phyloP scores from a whole-genome alignment of 2,888 invertebrate species.

The Amaurobius ferox region DNA sequence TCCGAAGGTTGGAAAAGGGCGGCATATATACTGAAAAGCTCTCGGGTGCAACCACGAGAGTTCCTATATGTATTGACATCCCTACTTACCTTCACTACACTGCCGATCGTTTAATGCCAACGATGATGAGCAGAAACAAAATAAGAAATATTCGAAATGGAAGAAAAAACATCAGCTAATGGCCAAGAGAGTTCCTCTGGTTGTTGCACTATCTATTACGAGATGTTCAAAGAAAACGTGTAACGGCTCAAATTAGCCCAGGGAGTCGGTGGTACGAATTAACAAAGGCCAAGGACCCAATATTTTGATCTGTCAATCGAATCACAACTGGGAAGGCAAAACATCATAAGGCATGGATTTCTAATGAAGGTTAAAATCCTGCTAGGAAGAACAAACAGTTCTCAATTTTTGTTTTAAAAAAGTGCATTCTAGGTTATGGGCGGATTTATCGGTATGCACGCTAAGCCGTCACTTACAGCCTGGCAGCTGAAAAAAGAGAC shows the following conservation, averaged over 20 bases:
- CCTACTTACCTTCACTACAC: not conserved
- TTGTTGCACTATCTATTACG: slow-evolving; percentile 56
- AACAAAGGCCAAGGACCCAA: slow-evolving; percentile 29
- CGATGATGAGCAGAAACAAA: slow-evolving; percentile 17
- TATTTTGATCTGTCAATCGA: slow-evolving; percentile 6
- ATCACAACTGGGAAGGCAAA: not conserved
- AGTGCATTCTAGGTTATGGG: too few species aligned
- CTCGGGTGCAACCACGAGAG: too few species aligned
- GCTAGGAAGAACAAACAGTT: too few species aligned
- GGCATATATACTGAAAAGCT: too few species aligned
- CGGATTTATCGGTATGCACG: too few species aligned
- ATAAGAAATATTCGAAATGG: slow-evolving; percentile 23
- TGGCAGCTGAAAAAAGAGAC: too few species aligned
- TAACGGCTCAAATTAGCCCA: slow-evolving; percentile 57
- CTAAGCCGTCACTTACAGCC: too few species aligned
- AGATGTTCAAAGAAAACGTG: slow-evolving; percentile 58
- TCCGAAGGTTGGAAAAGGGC: too few species aligned
- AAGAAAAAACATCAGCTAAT: slow-evolving; percentile 21
- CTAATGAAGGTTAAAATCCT: too few species aligned
- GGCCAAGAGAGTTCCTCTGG: slow-evolving; percentile 41
- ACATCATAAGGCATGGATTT: not conserved
- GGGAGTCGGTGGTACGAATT: slow-evolving; percentile 31
- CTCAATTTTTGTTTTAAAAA: too few species aligned
- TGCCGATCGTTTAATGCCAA: slow-evolving; percentile 4
- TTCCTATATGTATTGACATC: not conserved